phyloP scores from a whole-genome alignment of 1,140 invertebrate species.

The Trachelipus rathkii region DNA sequence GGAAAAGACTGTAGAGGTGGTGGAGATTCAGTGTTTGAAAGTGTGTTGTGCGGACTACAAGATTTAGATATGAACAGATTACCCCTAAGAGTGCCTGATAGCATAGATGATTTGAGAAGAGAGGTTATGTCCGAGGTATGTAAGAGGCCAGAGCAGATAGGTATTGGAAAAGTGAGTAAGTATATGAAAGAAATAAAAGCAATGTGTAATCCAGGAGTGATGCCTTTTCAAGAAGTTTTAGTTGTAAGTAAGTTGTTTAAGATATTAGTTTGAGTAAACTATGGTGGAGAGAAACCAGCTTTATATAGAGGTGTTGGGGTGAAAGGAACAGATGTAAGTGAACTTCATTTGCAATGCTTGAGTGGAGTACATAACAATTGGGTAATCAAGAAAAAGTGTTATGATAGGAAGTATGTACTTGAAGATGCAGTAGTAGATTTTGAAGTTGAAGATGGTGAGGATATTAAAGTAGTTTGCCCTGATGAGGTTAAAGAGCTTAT shows the following conservation, averaged over 20 bases:
- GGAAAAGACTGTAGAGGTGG: too few relatives aligned
- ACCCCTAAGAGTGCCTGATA: neutral
- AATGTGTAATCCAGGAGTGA: too few relatives aligned
- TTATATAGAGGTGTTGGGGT: neutral
- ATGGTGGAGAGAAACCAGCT: neutral
- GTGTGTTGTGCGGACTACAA: neutral
- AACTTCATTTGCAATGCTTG: too few relatives aligned
- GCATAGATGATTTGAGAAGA: too few relatives aligned
- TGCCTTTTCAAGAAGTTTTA: neutral
- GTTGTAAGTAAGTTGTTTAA: neutral
- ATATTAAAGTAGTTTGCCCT: neutral
- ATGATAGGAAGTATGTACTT: too few relatives aligned
- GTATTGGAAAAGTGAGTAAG: too few relatives aligned
- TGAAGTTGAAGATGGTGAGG: neutral
- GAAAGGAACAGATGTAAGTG: neutral
- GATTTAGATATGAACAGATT: neutral
- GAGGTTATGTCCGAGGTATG: too few relatives aligned
- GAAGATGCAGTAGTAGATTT: too few relatives aligned
- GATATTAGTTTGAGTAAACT: neutral
- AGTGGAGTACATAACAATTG: too few relatives aligned
- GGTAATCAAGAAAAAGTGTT: too few relatives aligned
- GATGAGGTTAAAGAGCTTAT: neutral
- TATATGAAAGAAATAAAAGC: too few relatives aligned
- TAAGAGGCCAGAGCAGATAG: too few relatives aligned
- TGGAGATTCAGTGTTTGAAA: neutral